Conservation (phyloP, 2,888 invertebrate genomes). For the Drosophila atripex region DNA sequence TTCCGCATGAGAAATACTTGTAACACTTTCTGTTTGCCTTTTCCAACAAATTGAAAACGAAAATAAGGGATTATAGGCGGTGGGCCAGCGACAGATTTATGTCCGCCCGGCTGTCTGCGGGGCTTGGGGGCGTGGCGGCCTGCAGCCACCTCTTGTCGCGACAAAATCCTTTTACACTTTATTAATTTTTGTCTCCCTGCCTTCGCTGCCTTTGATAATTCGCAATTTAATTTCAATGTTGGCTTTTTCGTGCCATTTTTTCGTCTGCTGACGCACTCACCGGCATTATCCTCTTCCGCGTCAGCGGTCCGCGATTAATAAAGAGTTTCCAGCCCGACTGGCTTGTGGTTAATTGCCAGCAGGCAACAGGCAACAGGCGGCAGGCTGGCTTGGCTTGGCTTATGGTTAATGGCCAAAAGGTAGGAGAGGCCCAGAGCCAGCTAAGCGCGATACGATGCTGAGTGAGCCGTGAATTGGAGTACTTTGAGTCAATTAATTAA, state of each 20-base stretch:
- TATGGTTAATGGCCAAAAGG: conserved; percentile 19
- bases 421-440: conserved; percentile 2
- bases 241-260: conserved; percentile 3
- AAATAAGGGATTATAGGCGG: conserved; percentile 49
- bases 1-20: conserved; percentile 53
- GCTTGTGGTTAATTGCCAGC: conserved; percentile 32
- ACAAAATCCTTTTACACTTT: conserved; percentile 58
- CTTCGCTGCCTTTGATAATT: conserved; percentile 22
- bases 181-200: conserved; percentile 57
- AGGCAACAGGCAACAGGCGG: neutral
- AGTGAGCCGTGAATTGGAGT: conserved; percentile 25
- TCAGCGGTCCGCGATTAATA: conserved; percentile 64
- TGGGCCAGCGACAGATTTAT: conserved; percentile 14
- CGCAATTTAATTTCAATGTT: conserved; percentile 22
- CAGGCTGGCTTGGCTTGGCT: conserved; percentile 4
- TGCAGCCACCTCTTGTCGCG: conserved; percentile 23
- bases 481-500: conserved; percentile 30
- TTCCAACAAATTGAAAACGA: conserved; percentile 41
- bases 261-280: conserved; percentile 40
- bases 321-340: conserved; percentile 51
- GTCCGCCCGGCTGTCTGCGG: neutral
- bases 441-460: conserved; percentile 20
- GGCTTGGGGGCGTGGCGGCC: neutral
- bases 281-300: conserved; percentile 63
- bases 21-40: conserved; percentile 52